These are phyloP conservation scores for Triops longicaudatus DNA, from an alignment of 1,140 invertebrate genomes.

Conservation along the genomic window DNA sequence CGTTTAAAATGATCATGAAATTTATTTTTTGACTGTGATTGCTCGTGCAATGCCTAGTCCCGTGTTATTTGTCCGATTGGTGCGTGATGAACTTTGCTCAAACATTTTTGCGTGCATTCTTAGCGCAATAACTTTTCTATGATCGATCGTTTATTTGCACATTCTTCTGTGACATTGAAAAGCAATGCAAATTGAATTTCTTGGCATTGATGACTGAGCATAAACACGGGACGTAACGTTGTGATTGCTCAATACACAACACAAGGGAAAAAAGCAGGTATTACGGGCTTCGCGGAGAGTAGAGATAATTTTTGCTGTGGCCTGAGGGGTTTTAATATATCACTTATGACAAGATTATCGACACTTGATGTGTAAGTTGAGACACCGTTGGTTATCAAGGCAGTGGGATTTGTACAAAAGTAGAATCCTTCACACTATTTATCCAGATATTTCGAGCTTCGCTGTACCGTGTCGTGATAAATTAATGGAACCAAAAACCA, in stretches of 20 bases:
- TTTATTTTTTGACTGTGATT: background rate
- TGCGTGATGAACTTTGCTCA: background rate
- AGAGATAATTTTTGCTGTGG: background rate
- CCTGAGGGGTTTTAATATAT: background rate
- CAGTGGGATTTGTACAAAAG: too few species aligned
- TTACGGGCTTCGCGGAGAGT: background rate
- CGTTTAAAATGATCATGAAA: too few species aligned
- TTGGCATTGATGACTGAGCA: conserved; percentile 11
- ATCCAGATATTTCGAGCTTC: too few species aligned
- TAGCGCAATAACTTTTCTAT: background rate
- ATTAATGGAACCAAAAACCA: too few species aligned
- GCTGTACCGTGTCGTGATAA: too few species aligned
- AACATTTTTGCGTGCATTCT: background rate
- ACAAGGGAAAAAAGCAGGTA: background rate
- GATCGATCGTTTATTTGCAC: background rate
- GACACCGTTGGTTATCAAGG: too few species aligned
- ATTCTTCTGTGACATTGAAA: conserved; percentile 8
- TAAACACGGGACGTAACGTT: conserved; percentile 6
- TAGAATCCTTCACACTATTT: too few species aligned
- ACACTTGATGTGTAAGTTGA: too few species aligned
- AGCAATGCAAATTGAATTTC: conserved; percentile 1
- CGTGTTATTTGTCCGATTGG: background rate
- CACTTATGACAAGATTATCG: background rate
- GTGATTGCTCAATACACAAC: background rate
- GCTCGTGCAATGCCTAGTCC: conserved; percentile 7